Evolutionary conservation across 1,140 invertebrate species (phyloP).

Genomic region (Araneus ventricosus): DNA sequence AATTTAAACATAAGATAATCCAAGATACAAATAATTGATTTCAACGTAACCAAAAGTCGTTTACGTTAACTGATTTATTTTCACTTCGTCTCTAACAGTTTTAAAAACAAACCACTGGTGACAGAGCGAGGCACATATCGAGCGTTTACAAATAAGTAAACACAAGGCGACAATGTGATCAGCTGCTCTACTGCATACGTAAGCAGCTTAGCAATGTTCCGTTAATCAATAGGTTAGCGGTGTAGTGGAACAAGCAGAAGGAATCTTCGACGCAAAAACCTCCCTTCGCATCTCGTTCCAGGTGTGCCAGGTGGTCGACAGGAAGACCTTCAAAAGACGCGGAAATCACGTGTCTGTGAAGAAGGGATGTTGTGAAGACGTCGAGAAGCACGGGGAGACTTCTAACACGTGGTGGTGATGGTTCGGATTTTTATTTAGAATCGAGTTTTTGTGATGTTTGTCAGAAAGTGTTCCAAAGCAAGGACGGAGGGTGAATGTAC

Average conservation of each 20-base stretch:
- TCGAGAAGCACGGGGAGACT: not conserved
- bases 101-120: not conserved
- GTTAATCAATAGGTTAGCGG: not conserved
- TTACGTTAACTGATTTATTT: too few relatives aligned
- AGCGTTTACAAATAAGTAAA: not conserved
- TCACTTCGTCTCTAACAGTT: too few relatives aligned
- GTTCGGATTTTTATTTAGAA: too few relatives aligned
- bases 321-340: slow-evolving; percentile 25
- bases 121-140: not conserved
- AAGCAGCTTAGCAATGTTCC: not conserved
- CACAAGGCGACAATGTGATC: not conserved
- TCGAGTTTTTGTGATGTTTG: too few relatives aligned
- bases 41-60: too few relatives aligned
- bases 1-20: too few relatives aligned
- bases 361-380: not conserved
- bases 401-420: not conserved
- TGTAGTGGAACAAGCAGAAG: not conserved
- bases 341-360: not conserved
- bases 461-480: too few relatives aligned
- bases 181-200: not conserved
- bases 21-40: too few relatives aligned
- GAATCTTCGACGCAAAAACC: not conserved
- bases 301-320: not conserved
- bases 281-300: not conserved
- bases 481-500: too few relatives aligned